Conservation (phyloP, 2,113 vertebrate genomes). For the Chloroceryle aenea region DNA sequence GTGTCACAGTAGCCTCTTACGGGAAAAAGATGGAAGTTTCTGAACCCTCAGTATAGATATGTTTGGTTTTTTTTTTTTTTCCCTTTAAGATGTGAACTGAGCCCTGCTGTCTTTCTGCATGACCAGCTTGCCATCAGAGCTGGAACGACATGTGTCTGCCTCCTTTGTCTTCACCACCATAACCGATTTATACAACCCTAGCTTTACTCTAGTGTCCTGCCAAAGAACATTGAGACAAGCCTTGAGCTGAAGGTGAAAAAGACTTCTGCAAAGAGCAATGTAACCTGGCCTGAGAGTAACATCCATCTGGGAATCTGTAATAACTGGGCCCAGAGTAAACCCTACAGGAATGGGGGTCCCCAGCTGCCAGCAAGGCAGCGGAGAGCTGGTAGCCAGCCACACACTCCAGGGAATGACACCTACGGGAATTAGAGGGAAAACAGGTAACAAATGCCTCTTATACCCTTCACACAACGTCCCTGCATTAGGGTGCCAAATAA, state of each 20-base stretch:
- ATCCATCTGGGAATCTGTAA: not conserved
- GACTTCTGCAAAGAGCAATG: not conserved
- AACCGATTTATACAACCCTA: not conserved
- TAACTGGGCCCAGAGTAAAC: not conserved
- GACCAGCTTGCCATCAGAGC: not conserved
- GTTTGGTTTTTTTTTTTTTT: no score
- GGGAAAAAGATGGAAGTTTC: not conserved
- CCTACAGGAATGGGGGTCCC: not conserved
- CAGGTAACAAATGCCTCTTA: not conserved
- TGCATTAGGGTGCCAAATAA: accelerated
- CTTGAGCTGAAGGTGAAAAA: not conserved
- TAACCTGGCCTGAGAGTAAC: not conserved
- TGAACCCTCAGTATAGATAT: not conserved
- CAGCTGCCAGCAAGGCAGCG: not conserved
- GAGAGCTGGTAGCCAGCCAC: not conserved
- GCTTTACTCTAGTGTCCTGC: not conserved
- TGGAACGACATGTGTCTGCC: not conserved
- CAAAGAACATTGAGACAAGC: not conserved
- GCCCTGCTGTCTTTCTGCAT: not conserved
- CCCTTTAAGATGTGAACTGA: not conserved
- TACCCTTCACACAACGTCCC: not conserved
- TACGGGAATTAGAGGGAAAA: not conserved
- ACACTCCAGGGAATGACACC: not conserved
- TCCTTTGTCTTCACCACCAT: not conserved
- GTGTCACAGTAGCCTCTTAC: not conserved